Evolutionary conservation across 2,888 invertebrate species (phyloP).

Genomic region (Synanthedon formicaeformis): DNA sequence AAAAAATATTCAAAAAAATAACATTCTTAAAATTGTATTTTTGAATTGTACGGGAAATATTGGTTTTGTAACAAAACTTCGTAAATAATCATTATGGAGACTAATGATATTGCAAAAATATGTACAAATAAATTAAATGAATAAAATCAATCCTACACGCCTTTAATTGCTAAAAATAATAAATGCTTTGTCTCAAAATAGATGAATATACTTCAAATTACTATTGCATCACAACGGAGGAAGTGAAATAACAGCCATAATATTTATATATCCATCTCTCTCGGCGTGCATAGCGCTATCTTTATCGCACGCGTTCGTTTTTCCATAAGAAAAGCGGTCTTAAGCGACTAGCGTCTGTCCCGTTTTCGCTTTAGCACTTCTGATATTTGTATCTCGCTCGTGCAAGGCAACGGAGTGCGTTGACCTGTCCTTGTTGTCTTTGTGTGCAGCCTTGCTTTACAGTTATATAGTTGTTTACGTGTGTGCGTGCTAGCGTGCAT

Average conservation of each 20-base stretch:
- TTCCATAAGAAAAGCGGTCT: constrained; percentile 35
- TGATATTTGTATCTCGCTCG: constrained; percentile 39
- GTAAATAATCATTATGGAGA: too few species aligned
- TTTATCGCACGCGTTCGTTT: constrained; percentile 41
- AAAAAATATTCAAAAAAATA: too few species aligned
- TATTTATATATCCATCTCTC: constrained; percentile 62
- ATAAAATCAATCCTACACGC: too few species aligned
- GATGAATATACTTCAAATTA: constrained; percentile 50
- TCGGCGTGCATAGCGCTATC: constrained; percentile 40
- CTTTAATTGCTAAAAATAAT: constrained; percentile 28
- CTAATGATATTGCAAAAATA: too few species aligned
- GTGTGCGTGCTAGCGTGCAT: constrained; percentile 51
- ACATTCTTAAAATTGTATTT: too few species aligned
- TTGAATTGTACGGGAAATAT: too few species aligned
- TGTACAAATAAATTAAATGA: too few species aligned
- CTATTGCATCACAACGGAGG: constrained; percentile 68
- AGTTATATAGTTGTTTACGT: constrained; percentile 46
- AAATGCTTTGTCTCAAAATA: constrained; percentile 58
- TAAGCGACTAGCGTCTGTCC: constrained; percentile 22
- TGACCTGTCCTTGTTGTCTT: constrained; percentile 67
- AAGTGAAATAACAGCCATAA: constrained; percentile 70
- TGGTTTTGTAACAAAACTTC: too few species aligned
- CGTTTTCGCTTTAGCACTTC: constrained; percentile 23
- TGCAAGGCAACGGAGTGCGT: constrained; percentile 68
- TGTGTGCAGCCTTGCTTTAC: constrained; percentile 70